Conservation (phyloP, 2,888 invertebrate species). For the Dryadula phaetusa region DNA sequence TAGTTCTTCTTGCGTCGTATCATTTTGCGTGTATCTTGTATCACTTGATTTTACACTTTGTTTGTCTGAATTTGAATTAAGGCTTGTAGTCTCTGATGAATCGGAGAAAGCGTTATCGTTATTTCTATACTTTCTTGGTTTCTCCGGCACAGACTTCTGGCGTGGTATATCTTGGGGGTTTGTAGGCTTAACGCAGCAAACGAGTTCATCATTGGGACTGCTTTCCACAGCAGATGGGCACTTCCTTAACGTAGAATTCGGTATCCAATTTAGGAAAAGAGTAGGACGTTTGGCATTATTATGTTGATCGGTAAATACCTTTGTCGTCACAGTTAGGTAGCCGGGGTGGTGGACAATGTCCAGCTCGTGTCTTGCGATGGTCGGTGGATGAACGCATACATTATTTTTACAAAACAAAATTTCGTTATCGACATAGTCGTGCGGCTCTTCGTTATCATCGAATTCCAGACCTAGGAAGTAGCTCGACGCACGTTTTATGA, state of each 20-base stretch:
- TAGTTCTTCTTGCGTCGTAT: conserved; percentile 73
- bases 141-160: conserved; percentile 55
- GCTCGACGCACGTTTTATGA: conserved; percentile 91
- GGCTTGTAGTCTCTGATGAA: conserved; percentile 81
- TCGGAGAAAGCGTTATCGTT: conserved; percentile 80
- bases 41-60: conserved; percentile 78
- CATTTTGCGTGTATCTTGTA: conserved; percentile 71
- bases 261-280: conserved; percentile 96
- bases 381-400: conserved; percentile 98
- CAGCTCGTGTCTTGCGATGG: conserved; percentile 90
- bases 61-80: conserved; percentile 81
- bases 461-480: conserved; percentile 90
- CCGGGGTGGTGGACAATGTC: conserved; percentile 96
- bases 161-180: conserved; percentile 59
- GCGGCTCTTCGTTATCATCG: conserved; percentile 84
- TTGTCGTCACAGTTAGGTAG: conserved; percentile 94
- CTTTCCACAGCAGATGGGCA: conserved; percentile 91
- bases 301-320: conserved; percentile 90
- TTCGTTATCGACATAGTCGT: conserved; percentile 92
- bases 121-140: conserved; percentile 64
- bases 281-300: conserved; percentile 91
- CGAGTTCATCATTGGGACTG: conserved; percentile 75
- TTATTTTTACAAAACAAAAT: conserved; percentile 97
- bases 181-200: conserved; percentile 60
- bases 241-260: conserved; percentile 94